A percentile compares a stretch with the other conserved stretches of the same genome.
phyloP scores from a whole-genome alignment of 2,797 vertebrate genomes.

The Pangasius djambal region DNA sequence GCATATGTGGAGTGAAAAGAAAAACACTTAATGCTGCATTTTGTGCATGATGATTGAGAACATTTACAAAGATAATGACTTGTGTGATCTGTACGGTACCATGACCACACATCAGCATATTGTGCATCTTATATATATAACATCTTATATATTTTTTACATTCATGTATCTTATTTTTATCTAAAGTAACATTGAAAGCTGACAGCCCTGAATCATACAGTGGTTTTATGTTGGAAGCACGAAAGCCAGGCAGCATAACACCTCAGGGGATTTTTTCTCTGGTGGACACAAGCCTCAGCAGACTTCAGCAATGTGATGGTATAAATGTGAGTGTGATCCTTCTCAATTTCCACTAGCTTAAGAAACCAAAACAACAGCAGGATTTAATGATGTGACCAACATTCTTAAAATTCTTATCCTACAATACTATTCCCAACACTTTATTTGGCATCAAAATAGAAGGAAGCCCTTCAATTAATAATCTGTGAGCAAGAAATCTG shows the following conservation, averaged over 20 bases:
- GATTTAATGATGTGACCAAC: background rate
- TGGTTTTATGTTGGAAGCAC: constrained; percentile 46
- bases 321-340: background rate
- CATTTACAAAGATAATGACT: background rate
- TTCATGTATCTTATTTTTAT: background rate
- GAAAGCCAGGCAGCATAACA: rapidly evolving
- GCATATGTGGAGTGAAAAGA: background rate
- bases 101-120: background rate
- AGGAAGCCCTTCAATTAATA: background rate
- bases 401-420: background rate
- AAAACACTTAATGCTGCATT: background rate
- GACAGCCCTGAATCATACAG: rapidly evolving
- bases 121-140: too few species aligned
- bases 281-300: rapidly evolving
- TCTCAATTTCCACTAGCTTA: background rate
- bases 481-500: background rate
- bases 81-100: background rate
- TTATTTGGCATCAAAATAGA: background rate
- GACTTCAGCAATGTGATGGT: constrained; percentile 25
- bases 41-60: background rate
- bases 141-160: background rate
- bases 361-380: background rate
- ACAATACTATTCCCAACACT: background rate
- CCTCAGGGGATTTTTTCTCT: constrained; percentile 30
- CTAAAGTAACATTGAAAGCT: background rate